These are phyloP conservation scores for Anguilla megastoma DNA, from an alignment of 2,797 vertebrate genomes.

Conservation along the genomic window DNA sequence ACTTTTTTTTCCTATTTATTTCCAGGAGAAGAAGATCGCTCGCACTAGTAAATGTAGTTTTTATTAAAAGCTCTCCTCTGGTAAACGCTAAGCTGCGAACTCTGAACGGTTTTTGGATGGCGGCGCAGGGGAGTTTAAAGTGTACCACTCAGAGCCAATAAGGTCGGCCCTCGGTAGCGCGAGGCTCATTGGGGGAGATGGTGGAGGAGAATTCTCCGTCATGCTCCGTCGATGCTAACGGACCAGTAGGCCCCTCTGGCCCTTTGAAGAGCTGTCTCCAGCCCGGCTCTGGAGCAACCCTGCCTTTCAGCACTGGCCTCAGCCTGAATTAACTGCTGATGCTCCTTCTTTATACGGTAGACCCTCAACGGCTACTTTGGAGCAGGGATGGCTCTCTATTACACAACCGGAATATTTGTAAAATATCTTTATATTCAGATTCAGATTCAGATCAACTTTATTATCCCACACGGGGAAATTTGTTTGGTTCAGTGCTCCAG, in stretches of 20 bases:
- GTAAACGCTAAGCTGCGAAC: slow-evolving; percentile 17
- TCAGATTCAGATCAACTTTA: too few species aligned
- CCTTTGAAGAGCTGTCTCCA: slow-evolving; percentile 11
- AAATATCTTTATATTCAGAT: background rate
- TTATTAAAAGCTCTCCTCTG: slow-evolving; percentile 15
- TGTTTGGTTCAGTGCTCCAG: too few species aligned
- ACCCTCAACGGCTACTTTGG: background rate
- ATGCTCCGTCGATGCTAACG: background rate
- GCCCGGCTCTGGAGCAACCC: background rate
- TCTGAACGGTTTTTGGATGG: background rate
- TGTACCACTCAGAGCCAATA: background rate
- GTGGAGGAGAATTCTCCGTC: slow-evolving; percentile 19
- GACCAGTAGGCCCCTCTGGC: background rate
- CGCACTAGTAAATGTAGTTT: slow-evolving; percentile 2
- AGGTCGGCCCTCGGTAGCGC: background rate
- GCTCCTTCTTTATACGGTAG: background rate
- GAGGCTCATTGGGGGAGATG: slow-evolving; percentile 1
- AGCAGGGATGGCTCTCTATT: background rate
- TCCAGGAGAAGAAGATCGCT: background rate
- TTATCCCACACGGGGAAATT: too few species aligned
- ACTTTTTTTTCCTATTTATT: background rate
- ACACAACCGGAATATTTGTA: background rate
- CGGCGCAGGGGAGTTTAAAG: background rate
- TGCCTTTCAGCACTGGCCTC: background rate
- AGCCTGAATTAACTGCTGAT: background rate